A percentile compares a stretch with the other conserved stretches of the same genome.
Conservation (phyloP, 2,888 invertebrate species). For the Odontocerum albicorne region DNA sequence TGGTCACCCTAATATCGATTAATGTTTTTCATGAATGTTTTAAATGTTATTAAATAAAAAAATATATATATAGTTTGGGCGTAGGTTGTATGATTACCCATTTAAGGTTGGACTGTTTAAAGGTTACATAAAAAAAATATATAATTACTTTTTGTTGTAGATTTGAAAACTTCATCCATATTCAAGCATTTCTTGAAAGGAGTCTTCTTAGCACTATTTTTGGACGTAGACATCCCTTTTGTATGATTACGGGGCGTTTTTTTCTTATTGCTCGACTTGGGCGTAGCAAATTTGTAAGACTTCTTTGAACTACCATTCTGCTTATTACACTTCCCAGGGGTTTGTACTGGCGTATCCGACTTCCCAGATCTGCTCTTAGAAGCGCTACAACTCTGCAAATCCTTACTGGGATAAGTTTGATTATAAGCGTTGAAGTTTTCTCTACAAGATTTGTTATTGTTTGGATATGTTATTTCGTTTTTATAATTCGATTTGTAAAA, state of each 20-base stretch:
- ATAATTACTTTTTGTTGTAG: constrained; percentile 22
- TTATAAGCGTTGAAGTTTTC: constrained; percentile 13
- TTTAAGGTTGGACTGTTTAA: no score
- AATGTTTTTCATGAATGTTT: no score
- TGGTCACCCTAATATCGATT: no score
- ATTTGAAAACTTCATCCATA: constrained; percentile 20
- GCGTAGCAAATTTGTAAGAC: constrained; percentile 15
- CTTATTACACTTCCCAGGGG: constrained; percentile 17
- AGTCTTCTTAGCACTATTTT: constrained; percentile 21
- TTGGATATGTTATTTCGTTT: constrained; percentile 16
- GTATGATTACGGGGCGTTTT: constrained; percentile 12
- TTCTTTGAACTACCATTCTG: neutral
- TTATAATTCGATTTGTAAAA: constrained; percentile 28
- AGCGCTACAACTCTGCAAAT: constrained; percentile 10
- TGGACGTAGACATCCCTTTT: constrained; percentile 12
- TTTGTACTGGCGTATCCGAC: constrained; percentile 11
- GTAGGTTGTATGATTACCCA: no score
- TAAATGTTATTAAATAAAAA: no score
- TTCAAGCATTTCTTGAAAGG: constrained; percentile 18
- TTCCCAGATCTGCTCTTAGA: constrained; percentile 4
- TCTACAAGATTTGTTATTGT: neutral
- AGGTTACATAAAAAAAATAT: neutral
- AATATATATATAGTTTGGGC: no score
- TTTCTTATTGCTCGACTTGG: constrained; percentile 25
- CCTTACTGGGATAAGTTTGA: constrained; percentile 23